Evolutionary conservation across 2,888 invertebrate species (phyloP), one percentile per base, ranked within the genome.

Genomic region (Ophion ellenae): DNA sequence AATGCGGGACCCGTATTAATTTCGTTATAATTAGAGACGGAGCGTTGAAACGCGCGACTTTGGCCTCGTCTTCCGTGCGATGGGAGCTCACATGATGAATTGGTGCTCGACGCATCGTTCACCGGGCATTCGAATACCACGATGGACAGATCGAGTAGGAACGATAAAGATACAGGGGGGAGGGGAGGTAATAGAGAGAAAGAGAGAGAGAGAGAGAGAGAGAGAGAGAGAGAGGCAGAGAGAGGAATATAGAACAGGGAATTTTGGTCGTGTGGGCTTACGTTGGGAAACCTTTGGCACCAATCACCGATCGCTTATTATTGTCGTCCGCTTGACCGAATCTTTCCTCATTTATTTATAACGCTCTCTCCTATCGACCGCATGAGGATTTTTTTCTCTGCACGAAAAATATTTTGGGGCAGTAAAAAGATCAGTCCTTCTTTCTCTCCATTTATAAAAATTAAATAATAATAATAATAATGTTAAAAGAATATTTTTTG

Each of bases 11-110:
- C 71, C 78, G 84, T 86, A 89, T 87, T 88, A 90, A 90, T 90
- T 89, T 86, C 85, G 87, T 88, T 91, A 91, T 90, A 91, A 91
- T 91, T 91, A 91, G 90, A 89, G 86, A 66, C 76, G 84, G 74
- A 82, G 74, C 57, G 74, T 75, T 28, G 83, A 67, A 77, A 59
- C 28, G 77, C 28, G 66, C 53, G 69, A 79, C 59, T 81, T 70
- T 77, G 86, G 84, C 83, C 87, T 88, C 80, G 88, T n/a, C 74
- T 78, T 84, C 45, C 73, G 74, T 71, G 64, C 61, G 73, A 40
- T 40, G 74, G 74, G 66, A 47, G 47, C 47, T 3, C 14, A 9
- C 10, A 10, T 83, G 87, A 87, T 85, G 78, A 83, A 83, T 83
- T 76, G 85, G 77, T 82, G 76, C 84, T 84, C 77, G 82, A 84